phyloP scores from a whole-genome alignment of 2,888 invertebrate species.

The Escarpia spicata region DNA sequence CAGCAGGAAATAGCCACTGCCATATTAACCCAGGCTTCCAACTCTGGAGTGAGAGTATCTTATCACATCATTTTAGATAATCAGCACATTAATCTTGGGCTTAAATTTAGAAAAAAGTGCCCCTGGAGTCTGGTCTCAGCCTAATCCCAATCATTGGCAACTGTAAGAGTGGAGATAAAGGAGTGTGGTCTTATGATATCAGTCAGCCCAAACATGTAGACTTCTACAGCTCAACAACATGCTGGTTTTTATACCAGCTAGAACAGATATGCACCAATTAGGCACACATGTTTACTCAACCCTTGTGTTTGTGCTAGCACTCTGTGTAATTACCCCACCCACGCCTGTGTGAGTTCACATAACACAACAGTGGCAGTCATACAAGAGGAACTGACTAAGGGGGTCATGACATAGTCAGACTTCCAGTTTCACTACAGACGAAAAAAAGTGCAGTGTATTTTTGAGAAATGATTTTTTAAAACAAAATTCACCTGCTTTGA shows the following conservation, averaged over 20 bases:
- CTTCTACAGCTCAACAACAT: not conserved
- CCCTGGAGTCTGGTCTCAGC: not conserved
- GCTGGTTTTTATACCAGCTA: not conserved
- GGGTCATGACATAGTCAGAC: too few relatives aligned
- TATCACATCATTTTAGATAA: not conserved
- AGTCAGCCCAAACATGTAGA: not conserved
- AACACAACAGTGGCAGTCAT: not conserved
- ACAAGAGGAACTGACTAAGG: too few relatives aligned
- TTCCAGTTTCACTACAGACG: too few relatives aligned
- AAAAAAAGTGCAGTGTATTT: too few relatives aligned
- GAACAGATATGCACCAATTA: not conserved
- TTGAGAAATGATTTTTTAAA: too few relatives aligned
- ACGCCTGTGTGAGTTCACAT: not conserved
- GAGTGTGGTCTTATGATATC: not conserved
- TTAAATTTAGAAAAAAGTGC: not conserved
- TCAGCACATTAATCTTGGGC: not conserved
- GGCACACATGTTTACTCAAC: not conserved
- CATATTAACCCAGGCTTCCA: not conserved
- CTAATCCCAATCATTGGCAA: not conserved
- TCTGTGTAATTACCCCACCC: not conserved
- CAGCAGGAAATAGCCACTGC: not conserved
- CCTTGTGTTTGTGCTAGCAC: not conserved
- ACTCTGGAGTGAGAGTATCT: not conserved
- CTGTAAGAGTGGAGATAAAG: not conserved
- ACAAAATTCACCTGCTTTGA: too few relatives aligned